Conservation (phyloP, 2,888 invertebrate species). For the Bedellia somnulentella region DNA sequence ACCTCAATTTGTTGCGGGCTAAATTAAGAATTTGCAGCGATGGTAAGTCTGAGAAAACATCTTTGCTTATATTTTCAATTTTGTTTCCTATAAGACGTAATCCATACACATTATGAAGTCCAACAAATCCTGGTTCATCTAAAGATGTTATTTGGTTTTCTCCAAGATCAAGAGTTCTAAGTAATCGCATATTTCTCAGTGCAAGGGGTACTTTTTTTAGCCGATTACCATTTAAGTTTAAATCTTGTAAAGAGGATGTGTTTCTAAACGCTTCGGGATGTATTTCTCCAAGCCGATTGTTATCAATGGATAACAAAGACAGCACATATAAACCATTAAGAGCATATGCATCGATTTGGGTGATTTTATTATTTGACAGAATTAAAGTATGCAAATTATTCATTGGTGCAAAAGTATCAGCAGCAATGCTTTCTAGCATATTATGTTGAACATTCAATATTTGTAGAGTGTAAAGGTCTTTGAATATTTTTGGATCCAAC, state of each 20-base stretch:
- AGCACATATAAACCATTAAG: conserved; percentile 87
- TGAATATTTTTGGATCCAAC: conserved; percentile 81
- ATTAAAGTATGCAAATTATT: conserved; percentile 89
- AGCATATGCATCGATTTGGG: conserved; percentile 82
- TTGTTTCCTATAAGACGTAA: conserved; percentile 88
- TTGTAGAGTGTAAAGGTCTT: conserved; percentile 83
- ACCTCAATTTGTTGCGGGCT: conserved; percentile 79
- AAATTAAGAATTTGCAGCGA: conserved; percentile 84
- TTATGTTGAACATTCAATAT: conserved; percentile 85
- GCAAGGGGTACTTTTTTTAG: conserved; percentile 80
- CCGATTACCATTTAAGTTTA: conserved; percentile 87
- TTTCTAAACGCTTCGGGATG: conserved; percentile 89
- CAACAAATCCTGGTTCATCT: conserved; percentile 80
- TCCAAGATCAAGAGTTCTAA: conserved; percentile 87
- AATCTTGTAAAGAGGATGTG: conserved; percentile 86
- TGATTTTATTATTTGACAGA: conserved; percentile 82
- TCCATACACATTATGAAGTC: conserved; percentile 83
- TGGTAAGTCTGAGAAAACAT: conserved; percentile 77
- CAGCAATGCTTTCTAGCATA: conserved; percentile 78
- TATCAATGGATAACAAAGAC: conserved; percentile 81
- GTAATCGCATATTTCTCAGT: conserved; percentile 79
- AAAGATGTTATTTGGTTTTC: conserved; percentile 85
- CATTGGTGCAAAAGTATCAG: conserved; percentile 88
- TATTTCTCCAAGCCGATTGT: conserved; percentile 80
- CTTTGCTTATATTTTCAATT: conserved; percentile 78